Conservation (phyloP, 2,888 invertebrate genomes). For the Geotrupes spiniger region DNA sequence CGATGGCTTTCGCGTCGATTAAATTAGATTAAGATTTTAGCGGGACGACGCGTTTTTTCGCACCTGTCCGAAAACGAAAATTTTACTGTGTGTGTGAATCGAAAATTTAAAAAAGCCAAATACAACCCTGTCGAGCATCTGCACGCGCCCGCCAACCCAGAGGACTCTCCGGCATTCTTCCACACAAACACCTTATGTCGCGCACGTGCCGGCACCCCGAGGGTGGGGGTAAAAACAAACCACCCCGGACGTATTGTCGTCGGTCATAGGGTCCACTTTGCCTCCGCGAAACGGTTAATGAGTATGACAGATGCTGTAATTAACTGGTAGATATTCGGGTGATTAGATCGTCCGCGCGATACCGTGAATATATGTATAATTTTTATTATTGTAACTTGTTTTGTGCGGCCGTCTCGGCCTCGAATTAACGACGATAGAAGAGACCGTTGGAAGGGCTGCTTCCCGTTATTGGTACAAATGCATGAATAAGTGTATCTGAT, state of each 20-base stretch:
- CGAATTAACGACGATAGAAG: no score
- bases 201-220: conserved; percentile 37
- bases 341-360: conserved; percentile 40
- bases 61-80: no score
- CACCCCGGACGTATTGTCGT: conserved; percentile 28
- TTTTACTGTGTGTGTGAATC: background rate
- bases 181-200: conserved; percentile 44
- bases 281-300: conserved; percentile 31
- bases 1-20: no score
- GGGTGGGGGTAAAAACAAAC: conserved; percentile 28
- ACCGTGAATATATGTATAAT: conserved; percentile 42
- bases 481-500: no score
- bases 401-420: no score
- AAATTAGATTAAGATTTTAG: no score
- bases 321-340: conserved; percentile 39
- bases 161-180: conserved; percentile 41
- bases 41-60: no score
- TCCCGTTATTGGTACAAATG: no score
- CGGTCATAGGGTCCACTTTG: conserved; percentile 25
- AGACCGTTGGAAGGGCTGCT: no score
- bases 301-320: conserved; percentile 47
- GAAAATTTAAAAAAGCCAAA: conserved; percentile 6
- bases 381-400: conserved; percentile 27
- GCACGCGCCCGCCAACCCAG: conserved; percentile 24
- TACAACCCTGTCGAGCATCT: conserved; percentile 35